Evolutionary conservation across 1,140 invertebrate genomes (phyloP).

Genomic region (Ceratina australensis): DNA sequence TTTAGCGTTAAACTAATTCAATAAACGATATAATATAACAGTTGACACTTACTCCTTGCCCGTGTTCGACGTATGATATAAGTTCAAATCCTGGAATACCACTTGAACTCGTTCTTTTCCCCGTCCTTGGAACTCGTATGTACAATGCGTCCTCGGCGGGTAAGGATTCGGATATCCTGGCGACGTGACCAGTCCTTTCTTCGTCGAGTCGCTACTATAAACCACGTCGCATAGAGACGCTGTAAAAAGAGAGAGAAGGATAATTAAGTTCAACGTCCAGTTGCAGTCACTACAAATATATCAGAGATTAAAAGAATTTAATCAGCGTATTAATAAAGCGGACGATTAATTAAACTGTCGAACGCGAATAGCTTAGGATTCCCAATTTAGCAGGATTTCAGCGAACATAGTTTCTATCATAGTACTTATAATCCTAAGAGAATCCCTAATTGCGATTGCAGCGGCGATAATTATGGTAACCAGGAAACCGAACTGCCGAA

Average conservation of each 20-base stretch:
- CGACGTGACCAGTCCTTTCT: conserved; percentile 89
- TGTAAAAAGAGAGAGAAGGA: conserved; percentile 79
- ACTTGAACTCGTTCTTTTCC: conserved; percentile 89
- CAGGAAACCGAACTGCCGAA: conserved; percentile 60
- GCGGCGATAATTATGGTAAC: conserved; percentile 64
- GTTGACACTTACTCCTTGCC: conserved; percentile 82
- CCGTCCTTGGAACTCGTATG: conserved; percentile 91
- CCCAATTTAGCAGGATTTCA: conserved; percentile 1
- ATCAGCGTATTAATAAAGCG: neutral
- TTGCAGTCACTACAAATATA: neutral
- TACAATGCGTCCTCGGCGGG: conserved; percentile 86
- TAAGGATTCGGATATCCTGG: conserved; percentile 88
- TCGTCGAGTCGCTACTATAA: conserved; percentile 88
- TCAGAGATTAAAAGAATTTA: conserved; percentile 18
- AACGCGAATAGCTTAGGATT: neutral
- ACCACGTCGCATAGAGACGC: conserved; percentile 88
- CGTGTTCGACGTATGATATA: conserved; percentile 81
- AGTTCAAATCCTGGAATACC: conserved; percentile 88
- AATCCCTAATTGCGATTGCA: conserved; percentile 69
- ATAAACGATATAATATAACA: too few relatives aligned
- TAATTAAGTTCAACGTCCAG: conserved; percentile 1
- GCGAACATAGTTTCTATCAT: conserved; percentile 16
- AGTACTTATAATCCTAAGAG: conserved; percentile 56
- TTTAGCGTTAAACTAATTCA: too few relatives aligned
- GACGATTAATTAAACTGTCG: neutral